Evolutionary conservation across 2,888 invertebrate species (phyloP).

Genomic region (Capitulum mitella): DNA sequence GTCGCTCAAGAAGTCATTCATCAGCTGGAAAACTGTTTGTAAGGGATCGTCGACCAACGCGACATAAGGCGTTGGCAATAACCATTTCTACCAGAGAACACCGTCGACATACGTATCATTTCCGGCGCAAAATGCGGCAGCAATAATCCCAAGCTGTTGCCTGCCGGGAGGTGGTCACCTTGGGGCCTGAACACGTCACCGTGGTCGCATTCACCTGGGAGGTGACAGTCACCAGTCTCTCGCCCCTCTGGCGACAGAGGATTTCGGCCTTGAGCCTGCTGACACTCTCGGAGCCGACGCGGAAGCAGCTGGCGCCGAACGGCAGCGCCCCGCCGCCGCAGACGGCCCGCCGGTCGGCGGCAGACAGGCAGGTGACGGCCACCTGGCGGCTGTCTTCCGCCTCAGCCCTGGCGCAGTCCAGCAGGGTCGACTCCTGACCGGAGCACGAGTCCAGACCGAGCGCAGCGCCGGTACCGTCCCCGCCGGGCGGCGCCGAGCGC

Average conservation of each 20-base stretch:
- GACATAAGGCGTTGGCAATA: no score
- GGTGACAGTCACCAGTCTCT: background rate
- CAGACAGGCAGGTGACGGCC: background rate
- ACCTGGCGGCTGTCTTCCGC: no score
- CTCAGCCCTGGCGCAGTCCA: no score
- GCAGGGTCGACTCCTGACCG: no score
- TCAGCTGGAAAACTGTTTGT: background rate
- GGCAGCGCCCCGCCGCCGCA: background rate
- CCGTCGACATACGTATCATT: no score
- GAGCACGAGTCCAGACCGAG: background rate
- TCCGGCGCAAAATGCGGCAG: no score
- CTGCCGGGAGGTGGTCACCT: no score
- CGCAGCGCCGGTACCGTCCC: background rate
- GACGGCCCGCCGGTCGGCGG: background rate
- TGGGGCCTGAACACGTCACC: no score
- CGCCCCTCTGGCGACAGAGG: background rate
- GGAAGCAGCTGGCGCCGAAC: background rate
- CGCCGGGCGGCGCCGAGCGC: background rate
- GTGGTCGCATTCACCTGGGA: background rate
- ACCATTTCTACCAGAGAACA: no score
- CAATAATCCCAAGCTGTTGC: no score
- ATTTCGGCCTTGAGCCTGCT: background rate
- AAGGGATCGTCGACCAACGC: no score
- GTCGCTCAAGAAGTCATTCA: background rate
- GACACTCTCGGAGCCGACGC: background rate